Base-by-base conservation (phyloP, 2,113 vertebrate genomes). In the Atlantisia rogersi region DNA sequence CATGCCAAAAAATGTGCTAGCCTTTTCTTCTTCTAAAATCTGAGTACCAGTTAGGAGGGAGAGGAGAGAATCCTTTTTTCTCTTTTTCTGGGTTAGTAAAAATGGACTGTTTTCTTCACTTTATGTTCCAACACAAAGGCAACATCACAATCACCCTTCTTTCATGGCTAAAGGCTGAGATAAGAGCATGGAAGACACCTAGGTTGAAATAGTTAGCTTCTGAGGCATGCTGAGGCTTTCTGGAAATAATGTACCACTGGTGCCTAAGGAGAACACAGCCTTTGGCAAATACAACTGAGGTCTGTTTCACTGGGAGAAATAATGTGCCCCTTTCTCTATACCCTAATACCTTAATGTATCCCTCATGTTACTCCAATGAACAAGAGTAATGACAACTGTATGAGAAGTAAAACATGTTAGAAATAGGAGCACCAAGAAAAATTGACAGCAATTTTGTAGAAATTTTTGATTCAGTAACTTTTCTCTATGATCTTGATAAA, bases 1-100 rank as follows among this genome's bases (percentile, higher is more conserved):
- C 69, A 58, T 97, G 98, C 98, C 98, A 98, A 97, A 97, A 97
- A 97, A 97, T 97, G 98, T 98, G 97, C 97, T 98, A 98, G 98
- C 97, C 98, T 98, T 97, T 97, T 97, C 97, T 96, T 96, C 95
- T 93, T 96, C 92, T 58, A 84, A 95, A 97, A 93, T 92, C 60
- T 86, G 80, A 94, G 80, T 95, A 83, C 64, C 65, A 65, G 73
- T 46, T 86, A 94, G 46, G 37, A 93, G 40, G 15, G 46, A 95
- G 55, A 88, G 44, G 42, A 88, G 63, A 88, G 16, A 93, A 94
- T 94, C 55, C 64, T 92, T 85, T 62, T 48, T 53, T 82, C 26
- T 75, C 12, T 39, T 55, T 52, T 87, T 87, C 60, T 53, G 58
- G 15, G 18, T 69, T 88, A 82, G 82, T 81, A 81, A 94, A 95